Conservation (phyloP, 1,140 invertebrate species). For the Triops longicaudatus region DNA sequence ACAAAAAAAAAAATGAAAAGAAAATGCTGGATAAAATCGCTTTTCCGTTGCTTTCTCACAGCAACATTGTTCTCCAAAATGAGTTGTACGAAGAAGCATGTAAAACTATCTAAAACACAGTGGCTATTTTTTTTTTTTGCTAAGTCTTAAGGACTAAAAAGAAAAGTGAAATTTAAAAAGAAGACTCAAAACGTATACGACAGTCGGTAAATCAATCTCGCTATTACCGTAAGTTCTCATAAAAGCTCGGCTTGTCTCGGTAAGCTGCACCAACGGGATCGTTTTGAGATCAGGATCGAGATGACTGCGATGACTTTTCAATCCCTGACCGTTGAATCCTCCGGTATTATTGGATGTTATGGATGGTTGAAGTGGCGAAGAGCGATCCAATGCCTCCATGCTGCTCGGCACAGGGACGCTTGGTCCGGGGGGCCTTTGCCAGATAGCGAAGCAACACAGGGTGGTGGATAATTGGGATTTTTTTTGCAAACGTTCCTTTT, state of each 20-base stretch:
- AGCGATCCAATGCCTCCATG: slow-evolving; percentile 8
- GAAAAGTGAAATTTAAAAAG: neutral
- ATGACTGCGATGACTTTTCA: slow-evolving; percentile 2
- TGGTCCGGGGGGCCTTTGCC: neutral
- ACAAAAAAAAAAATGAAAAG: neutral
- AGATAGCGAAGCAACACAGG: slow-evolving; percentile 6
- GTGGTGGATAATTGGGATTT: neutral
- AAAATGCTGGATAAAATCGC: neutral
- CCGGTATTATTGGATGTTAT: slow-evolving; percentile 2
- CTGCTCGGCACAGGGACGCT: slow-evolving; percentile 9
- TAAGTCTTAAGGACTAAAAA: neutral
- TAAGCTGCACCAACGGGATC: neutral
- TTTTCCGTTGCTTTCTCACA: neutral
- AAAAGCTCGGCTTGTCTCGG: slow-evolving; percentile 1
- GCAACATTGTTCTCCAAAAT: neutral
- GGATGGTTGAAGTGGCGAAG: neutral
- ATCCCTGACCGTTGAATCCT: slow-evolving; percentile 10
- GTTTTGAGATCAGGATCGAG: neutral
- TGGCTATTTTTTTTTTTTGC: neutral
- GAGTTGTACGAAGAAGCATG: neutral
- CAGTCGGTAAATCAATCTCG: neutral
- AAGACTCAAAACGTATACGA: neutral
- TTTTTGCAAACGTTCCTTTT: neutral
- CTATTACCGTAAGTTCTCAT: slow-evolving; percentile 12
- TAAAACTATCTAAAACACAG: too few species aligned